Evolutionary conservation across 1,140 invertebrate genomes (phyloP).

Genomic region (Megathymus violae): DNA sequence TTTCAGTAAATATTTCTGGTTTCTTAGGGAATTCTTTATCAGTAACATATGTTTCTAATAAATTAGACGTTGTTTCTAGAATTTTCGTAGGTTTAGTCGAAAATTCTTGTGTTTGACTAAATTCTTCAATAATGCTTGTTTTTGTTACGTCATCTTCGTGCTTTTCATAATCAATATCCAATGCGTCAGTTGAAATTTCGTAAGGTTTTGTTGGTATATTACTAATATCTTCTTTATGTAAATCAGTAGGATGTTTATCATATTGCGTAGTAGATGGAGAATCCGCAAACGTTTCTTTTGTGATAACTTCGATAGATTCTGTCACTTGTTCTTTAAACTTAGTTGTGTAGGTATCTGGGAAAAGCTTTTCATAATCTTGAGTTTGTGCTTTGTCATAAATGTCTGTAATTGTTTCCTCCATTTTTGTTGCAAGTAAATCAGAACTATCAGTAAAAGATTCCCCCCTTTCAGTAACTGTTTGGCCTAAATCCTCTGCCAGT

Average conservation of each 20-base stretch:
- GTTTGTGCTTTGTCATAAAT: neutral
- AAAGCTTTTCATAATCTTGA: neutral
- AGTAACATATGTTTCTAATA: constrained; percentile 13
- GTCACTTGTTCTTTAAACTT: constrained; percentile 17
- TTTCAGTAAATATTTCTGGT: constrained; percentile 3
- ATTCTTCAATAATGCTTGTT: constrained; percentile 3
- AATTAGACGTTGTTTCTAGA: neutral
- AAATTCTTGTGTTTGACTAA: constrained; percentile 23
- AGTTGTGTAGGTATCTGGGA: neutral
- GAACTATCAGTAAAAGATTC: neutral
- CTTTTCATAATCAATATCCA: neutral
- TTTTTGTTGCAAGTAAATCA: constrained; percentile 6
- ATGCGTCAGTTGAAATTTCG: neutral
- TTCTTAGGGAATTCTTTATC: constrained; percentile 20
- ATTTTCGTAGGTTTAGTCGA: constrained; percentile 13
- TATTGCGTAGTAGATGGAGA: neutral
- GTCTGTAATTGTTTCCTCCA: constrained; percentile 2
- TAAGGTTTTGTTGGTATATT: neutral
- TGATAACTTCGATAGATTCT: constrained; percentile 7
- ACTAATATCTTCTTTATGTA: constrained; percentile 7
- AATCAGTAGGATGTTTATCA: constrained; percentile 3
- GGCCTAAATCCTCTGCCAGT: neutral
- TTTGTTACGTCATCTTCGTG: constrained; percentile 3
- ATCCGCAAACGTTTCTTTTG: constrained; percentile 7
- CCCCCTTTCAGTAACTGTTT: constrained; percentile 1